phyloP scores from a whole-genome alignment of 2,113 vertebrate genomes.

The Pipa parva region DNA sequence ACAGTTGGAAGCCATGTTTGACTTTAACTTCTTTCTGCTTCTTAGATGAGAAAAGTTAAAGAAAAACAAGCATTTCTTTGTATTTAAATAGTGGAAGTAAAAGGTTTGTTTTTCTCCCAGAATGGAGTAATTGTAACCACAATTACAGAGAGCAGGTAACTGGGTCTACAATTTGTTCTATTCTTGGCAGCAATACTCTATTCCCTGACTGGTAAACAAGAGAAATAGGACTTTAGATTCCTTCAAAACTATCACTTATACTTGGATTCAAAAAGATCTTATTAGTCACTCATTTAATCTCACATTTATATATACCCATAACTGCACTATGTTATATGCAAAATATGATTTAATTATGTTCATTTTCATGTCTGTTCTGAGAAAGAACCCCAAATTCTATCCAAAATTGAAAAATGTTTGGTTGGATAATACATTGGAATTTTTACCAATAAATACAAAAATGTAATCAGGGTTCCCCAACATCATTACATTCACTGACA shows the following conservation, averaged over 20 bases:
- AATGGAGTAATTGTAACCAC: conserved; percentile 13
- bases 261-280: background rate
- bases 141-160: conserved; percentile 8
- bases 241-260: conserved; percentile 15
- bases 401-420: no score
- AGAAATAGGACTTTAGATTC: background rate
- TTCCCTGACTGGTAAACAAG: background rate
- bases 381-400: no score
- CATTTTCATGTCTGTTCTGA: no score
- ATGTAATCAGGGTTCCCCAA: no score
- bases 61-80: background rate
- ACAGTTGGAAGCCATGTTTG: background rate
- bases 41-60: background rate
- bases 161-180: background rate
- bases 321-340: background rate
- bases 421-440: no score
- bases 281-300: background rate
- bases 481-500: no score
- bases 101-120: conserved; percentile 13
- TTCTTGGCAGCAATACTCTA: background rate
- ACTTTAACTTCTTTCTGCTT: background rate
- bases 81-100: conserved; percentile 7
- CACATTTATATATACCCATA: background rate
- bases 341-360: no score
- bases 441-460: no score